Percentiles rank a stretch among this genome's conserved stretches.
These are phyloP conservation scores for Bombus polaris DNA, from an alignment of 1,140 invertebrate species.

Conservation along the genomic window DNA sequence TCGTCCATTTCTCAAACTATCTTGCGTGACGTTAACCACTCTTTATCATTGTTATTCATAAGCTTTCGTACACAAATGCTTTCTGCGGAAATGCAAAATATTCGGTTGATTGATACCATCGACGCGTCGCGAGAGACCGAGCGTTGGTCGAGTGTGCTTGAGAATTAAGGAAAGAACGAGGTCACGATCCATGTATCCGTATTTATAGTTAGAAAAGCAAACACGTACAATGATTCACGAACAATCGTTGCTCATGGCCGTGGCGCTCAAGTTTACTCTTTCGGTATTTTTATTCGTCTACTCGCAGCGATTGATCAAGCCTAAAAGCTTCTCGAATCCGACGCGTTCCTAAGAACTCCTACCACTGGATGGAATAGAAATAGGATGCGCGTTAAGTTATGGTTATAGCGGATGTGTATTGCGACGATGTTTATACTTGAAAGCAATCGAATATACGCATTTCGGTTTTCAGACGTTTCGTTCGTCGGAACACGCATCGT, in stretches of 20 bases:
- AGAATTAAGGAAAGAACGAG: not conserved
- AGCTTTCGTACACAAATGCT: not conserved
- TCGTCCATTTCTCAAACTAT: not conserved
- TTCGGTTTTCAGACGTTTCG: no score
- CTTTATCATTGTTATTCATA: not conserved
- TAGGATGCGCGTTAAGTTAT: no score
- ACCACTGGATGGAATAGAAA: no score
- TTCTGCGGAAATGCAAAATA: not conserved
- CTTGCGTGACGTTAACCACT: conserved; percentile 12
- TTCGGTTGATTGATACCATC: not conserved
- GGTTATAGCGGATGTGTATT: no score
- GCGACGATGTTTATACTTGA: no score
- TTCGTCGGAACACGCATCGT: no score
- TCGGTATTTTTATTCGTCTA: no score
- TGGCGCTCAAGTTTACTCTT: not conserved
- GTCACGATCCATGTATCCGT: not conserved
- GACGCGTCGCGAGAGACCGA: not conserved
- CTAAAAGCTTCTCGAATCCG: no score
- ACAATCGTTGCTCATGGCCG: not conserved
- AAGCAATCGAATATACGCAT: no score
- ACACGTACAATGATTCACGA: not conserved
- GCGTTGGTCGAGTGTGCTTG: not conserved
- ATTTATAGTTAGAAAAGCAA: conserved; percentile 24
- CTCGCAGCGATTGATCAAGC: no score
- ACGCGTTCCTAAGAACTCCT: no score